These are phyloP conservation scores for Aromia moschata DNA, from an alignment of 2,888 invertebrate genomes.

Conservation along the genomic window DNA sequence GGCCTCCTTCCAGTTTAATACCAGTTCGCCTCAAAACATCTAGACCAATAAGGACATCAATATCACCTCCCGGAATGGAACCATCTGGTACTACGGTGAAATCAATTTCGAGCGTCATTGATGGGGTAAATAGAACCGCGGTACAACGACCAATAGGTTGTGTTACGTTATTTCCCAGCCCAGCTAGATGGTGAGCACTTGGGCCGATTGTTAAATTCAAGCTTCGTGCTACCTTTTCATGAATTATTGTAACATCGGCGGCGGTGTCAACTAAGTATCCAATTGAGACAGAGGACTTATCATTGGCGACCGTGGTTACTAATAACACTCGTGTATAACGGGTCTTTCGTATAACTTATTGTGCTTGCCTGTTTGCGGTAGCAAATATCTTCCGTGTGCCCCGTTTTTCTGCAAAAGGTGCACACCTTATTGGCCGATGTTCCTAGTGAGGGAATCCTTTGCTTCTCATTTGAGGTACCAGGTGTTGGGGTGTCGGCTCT, in stretches of 20 bases:
- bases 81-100: too few species aligned
- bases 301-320: background rate
- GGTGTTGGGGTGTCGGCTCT: background rate
- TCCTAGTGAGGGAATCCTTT: too few species aligned
- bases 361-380: background rate
- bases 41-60: conserved; percentile 21
- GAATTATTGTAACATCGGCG: background rate
- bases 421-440: too few species aligned
- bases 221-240: conserved; percentile 1
- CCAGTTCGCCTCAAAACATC: conserved; percentile 17
- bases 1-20: conserved; percentile 6
- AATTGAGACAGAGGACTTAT: background rate
- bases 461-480: too few species aligned
- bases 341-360: background rate
- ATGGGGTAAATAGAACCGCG: conserved; percentile 24
- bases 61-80: conserved; percentile 23
- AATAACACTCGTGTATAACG: background rate
- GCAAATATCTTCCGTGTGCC: background rate
- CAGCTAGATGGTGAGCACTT: background rate
- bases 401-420: background rate
- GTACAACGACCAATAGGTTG: too few species aligned
- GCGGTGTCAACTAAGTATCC: conserved; percentile 1
- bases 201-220: background rate
- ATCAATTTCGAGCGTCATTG: conserved; percentile 27
- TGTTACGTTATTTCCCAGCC: background rate